Evolutionary conservation across 2,888 invertebrate genomes (phyloP).

Genomic region (Drosophila aldrichi): DNA sequence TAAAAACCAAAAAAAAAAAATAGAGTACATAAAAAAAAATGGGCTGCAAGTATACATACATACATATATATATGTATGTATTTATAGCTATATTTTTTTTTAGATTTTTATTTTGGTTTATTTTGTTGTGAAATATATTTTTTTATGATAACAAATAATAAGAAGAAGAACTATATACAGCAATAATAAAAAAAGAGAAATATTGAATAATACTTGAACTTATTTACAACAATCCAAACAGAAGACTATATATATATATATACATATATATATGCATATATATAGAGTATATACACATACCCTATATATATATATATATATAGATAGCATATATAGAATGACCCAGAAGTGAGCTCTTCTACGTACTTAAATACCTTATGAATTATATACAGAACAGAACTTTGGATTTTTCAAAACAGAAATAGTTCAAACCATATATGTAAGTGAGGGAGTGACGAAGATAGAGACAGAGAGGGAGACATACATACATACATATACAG

Average conservation of each 20-base stretch:
- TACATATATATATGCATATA: slow-evolving; percentile 9
- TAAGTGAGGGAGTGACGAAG: not conserved
- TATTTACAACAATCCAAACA: slow-evolving; percentile 55
- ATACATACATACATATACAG: too few species aligned
- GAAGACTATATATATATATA: slow-evolving; percentile 1
- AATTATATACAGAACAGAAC: slow-evolving; percentile 16
- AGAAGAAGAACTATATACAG: slow-evolving; percentile 37
- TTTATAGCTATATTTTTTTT: slow-evolving; percentile 60
- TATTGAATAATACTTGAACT: slow-evolving; percentile 25
- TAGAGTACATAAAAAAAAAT: slow-evolving; percentile 24
- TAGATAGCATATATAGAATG: not conserved
- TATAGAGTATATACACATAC: not conserved
- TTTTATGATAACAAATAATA: slow-evolving; percentile 41
- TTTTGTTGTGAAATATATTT: slow-evolving; percentile 55
- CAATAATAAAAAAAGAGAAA: slow-evolving; percentile 18
- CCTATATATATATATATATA: not conserved
- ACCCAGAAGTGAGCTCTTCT: slow-evolving; percentile 24
- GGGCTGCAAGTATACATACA: slow-evolving; percentile 19
- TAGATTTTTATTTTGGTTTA: not conserved
- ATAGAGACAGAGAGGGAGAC: not conserved
- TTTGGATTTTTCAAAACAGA: slow-evolving; percentile 32
- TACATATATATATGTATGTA: slow-evolving; percentile 6
- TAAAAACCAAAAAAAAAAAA: not conserved
- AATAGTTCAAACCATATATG: slow-evolving; percentile 41
- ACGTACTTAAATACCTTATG: slow-evolving; percentile 33